Evolutionary conservation across 1,140 invertebrate species (phyloP).

Genomic region (Eubasilissa regina): DNA sequence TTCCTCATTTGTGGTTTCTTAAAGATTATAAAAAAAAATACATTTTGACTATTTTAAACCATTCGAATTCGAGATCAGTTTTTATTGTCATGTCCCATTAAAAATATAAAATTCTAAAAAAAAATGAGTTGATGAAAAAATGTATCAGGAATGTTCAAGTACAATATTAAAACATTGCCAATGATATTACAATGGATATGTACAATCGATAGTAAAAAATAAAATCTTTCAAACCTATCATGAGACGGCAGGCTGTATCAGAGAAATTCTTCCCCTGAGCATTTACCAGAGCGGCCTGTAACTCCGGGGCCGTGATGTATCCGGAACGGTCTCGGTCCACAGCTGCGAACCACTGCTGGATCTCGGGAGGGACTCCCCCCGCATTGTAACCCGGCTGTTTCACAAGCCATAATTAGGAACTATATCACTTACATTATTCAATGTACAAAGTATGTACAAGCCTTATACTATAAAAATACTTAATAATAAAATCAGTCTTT

Average conservation of each 20-base stretch:
- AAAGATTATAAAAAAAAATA: too few species aligned
- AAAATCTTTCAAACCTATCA: constrained; percentile 79
- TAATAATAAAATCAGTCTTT: constrained; percentile 54
- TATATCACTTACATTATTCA: constrained; percentile 37
- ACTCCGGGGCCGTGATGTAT: constrained; percentile 84
- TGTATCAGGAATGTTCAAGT: too few species aligned
- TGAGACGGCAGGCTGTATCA: constrained; percentile 87
- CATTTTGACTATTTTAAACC: too few species aligned
- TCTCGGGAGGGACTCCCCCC: constrained; percentile 74
- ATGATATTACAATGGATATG: too few species aligned
- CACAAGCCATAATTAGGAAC: constrained; percentile 43
- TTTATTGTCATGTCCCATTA: too few species aligned
- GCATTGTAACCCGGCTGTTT: constrained; percentile 48
- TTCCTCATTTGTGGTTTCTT: too few species aligned
- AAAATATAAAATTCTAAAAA: too few species aligned
- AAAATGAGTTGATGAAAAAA: too few species aligned
- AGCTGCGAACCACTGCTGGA: constrained; percentile 86
- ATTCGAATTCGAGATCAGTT: too few species aligned
- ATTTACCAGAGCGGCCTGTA: constrained; percentile 89
- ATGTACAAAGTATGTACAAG: constrained; percentile 40
- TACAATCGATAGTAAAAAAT: constrained; percentile 61
- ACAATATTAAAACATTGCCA: too few species aligned
- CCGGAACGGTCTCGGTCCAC: constrained; percentile 89
- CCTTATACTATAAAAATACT: constrained; percentile 32
- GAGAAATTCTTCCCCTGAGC: constrained; percentile 90